A percentile compares a stretch with the other conserved stretches of the same genome.
Evolutionary conservation across 2,113 vertebrate species (phyloP).

Genomic region (Melospiza melodia): DNA sequence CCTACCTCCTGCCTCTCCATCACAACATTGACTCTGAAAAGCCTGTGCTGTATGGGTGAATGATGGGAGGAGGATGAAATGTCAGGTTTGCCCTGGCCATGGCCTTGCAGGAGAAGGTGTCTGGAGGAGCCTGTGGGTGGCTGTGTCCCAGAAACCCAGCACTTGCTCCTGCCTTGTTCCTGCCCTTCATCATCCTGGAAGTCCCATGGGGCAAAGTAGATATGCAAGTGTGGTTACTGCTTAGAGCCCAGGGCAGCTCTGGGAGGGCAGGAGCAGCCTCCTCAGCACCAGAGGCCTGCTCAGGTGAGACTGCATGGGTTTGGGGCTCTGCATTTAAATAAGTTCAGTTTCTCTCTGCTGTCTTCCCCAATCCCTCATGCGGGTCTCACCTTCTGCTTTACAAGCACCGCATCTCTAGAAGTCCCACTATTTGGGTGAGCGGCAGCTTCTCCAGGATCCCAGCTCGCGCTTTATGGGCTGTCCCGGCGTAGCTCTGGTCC

Average conservation of each 20-base stretch:
- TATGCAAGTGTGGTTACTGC: too few species aligned
- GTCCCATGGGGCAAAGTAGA: rapidly evolving
- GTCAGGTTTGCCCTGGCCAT: rapidly evolving
- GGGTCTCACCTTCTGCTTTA: rapidly evolving
- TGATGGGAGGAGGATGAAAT: not conserved
- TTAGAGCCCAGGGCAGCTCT: not conserved
- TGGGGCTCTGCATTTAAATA: not conserved
- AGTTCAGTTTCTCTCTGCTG: rapidly evolving
- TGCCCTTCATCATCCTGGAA: not conserved
- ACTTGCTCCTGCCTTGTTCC: not conserved
- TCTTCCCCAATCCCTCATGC: rapidly evolving
- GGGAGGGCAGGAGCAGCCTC: not conserved
- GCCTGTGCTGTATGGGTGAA: rapidly evolving
- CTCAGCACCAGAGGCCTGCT: not conserved
- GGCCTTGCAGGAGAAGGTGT: not conserved
- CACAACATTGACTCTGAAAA: rapidly evolving
- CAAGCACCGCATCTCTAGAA: rapidly evolving
- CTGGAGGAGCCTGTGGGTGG: not conserved
- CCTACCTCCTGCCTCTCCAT: rapidly evolving
- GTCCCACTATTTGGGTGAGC: not conserved
- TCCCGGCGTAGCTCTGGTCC: not conserved
- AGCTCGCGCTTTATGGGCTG: not conserved
- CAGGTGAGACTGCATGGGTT: rapidly evolving
- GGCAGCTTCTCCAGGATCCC: not conserved
- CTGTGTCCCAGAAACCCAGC: too few species aligned